Evolutionary conservation across 2,113 vertebrate species (phyloP), one percentile per base, ranked within the genome.

Genomic region (Notothenia coriiceps): DNA sequence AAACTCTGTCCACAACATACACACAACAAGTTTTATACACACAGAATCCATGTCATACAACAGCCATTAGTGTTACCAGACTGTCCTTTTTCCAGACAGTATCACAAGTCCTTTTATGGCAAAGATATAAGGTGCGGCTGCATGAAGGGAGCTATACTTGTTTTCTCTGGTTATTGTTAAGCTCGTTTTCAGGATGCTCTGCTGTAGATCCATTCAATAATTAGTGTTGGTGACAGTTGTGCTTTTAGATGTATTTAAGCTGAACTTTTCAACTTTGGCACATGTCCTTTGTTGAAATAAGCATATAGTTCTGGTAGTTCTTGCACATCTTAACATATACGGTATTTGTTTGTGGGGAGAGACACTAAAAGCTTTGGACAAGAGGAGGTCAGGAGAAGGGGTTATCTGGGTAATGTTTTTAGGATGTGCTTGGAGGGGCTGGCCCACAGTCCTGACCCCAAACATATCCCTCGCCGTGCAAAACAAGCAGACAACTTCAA

Each of bases 321-420:
- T 61, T 79, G 72, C 44, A 82, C 69, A 67, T 57, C 29, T 51
- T 12, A 56, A 55, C 70, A 57, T 75, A 59, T 25, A 78, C 14
- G 7, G 35, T 40, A 40, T 40, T 55, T 0, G 17, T 67, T 80
- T 77, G 70, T 11, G 60, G 44, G 66, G 69, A 67, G 35, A 2
- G 20, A 82, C 74, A 65, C 82, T 88, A 86, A 90, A 92, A 90
- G 85, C 83, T 80, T 84, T 74, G 51, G 77, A 84, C 50, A 55
- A 70, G 84, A 14, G 5, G 66, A 67, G 85, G 88, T 83, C 85
- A 81, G 68, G 33, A 62, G 47, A 65, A 40, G 22, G 76, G 84
- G 76, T 91, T 79, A 86, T 82, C 83, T 83, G 79, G 60, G 80
- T 89, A 68, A 86, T 82, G 85, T 75, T 88, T 89, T 88, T 81